These are phyloP conservation scores for Epizoanthus illoricatus DNA, from an alignment of 92 coral and sea anemone species.

Conservation along the genomic window DNA sequence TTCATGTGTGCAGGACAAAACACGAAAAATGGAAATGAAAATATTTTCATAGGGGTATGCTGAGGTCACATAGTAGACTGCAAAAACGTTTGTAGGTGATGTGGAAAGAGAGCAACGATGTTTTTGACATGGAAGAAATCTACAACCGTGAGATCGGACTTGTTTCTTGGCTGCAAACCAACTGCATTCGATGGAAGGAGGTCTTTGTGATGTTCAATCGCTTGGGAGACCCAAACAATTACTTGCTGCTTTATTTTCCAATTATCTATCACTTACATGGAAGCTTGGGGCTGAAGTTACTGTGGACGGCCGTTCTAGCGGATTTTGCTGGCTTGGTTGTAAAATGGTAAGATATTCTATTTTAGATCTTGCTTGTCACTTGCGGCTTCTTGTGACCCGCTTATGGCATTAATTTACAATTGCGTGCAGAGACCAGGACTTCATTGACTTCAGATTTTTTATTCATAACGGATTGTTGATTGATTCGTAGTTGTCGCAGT, in stretches of 20 bases:
- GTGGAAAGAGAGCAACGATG: slow-evolving; percentile 24
- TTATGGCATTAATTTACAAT: slow-evolving; percentile 18
- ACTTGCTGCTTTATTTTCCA: slow-evolving; percentile 10
- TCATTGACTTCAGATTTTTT: not conserved
- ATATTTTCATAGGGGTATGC: not conserved
- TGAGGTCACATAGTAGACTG: not conserved
- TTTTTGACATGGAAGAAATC: slow-evolving; percentile 26
- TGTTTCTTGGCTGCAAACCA: slow-evolving; percentile 16
- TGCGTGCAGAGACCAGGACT: not conserved
- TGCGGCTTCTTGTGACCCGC: not conserved
- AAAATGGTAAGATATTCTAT: slow-evolving; percentile 21
- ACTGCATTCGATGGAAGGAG: slow-evolving; percentile 22
- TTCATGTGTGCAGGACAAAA: slow-evolving; percentile 1
- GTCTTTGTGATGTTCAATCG: slow-evolving; percentile 8
- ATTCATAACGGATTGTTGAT: slow-evolving; percentile 14
- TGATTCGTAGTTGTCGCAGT: not conserved
- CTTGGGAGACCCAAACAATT: slow-evolving; percentile 26
- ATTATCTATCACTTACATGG: slow-evolving; percentile 25
- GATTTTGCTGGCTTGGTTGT: slow-evolving; percentile 22
- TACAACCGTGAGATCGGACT: slow-evolving; percentile 38
- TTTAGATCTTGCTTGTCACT: no score
- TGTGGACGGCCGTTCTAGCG: slow-evolving; percentile 23
- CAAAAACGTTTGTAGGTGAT: slow-evolving; percentile 7
- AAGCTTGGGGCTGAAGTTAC: slow-evolving; percentile 28
- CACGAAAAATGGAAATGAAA: slow-evolving; percentile 7